Evolutionary conservation across 2,797 vertebrate genomes (phyloP).

Genomic region (Macropus fuliginosus): DNA sequence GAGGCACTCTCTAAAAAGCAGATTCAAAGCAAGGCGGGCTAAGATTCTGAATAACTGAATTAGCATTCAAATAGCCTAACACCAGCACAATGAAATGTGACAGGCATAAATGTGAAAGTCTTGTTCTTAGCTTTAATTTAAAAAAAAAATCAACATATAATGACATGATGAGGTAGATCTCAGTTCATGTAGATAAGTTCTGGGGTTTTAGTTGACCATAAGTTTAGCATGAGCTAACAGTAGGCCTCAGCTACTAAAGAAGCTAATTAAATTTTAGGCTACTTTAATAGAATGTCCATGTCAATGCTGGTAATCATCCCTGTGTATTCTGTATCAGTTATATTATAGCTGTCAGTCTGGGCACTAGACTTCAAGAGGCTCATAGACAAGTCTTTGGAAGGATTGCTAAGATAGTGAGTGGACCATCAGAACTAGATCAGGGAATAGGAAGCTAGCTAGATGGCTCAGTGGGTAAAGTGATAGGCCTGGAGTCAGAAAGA

Average conservation of each 20-base stretch:
- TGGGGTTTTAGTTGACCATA: constrained; percentile 7
- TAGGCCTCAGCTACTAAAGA: constrained; percentile 40
- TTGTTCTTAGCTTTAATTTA: not conserved
- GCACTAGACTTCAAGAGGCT: not conserved
- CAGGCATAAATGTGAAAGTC: not conserved
- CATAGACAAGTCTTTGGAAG: not conserved
- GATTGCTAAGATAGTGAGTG: not conserved
- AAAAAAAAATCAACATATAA: constrained; percentile 40
- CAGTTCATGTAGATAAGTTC: constrained; percentile 23
- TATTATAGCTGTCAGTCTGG: not conserved
- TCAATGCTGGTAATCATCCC: not conserved
- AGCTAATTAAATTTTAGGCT: constrained; percentile 17
- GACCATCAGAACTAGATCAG: not conserved
- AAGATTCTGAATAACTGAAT: constrained; percentile 14
- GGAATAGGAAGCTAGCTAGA: not conserved
- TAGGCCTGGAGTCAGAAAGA: not conserved
- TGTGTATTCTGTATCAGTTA: not conserved
- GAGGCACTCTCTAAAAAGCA: not conserved
- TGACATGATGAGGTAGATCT: constrained; percentile 20
- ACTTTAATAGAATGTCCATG: not conserved
- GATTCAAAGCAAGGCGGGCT: not conserved
- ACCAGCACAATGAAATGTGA: not conserved
- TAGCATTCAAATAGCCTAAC: constrained; percentile 6
- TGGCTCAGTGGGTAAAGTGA: not conserved
- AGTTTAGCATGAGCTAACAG: constrained; percentile 34